phyloP scores from a whole-genome alignment of 2,888 invertebrate genomes.

The Ophioninae sp. region DNA sequence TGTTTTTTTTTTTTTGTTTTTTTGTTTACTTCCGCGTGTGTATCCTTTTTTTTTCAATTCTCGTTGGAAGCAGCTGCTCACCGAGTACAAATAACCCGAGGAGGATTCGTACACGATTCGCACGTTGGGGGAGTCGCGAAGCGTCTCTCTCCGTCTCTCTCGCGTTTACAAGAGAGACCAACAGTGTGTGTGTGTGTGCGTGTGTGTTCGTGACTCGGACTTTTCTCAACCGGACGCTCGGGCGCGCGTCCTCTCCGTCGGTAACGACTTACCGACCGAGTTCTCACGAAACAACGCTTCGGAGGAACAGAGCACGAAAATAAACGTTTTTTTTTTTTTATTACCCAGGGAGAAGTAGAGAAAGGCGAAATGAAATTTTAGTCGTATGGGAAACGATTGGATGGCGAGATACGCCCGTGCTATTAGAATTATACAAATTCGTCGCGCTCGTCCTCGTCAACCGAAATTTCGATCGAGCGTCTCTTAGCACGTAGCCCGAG shows the following conservation, averaged over 20 bases:
- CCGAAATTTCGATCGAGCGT: slow-evolving; percentile 16
- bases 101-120: neutral
- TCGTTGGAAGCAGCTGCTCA: neutral
- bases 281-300: neutral
- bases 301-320: slow-evolving; percentile 9
- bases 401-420: slow-evolving; percentile 60
- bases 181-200: too few relatives aligned
- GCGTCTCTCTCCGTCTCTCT: slow-evolving; percentile 69
- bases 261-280: slow-evolving; percentile 57
- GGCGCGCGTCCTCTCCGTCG: slow-evolving; percentile 25
- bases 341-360: neutral
- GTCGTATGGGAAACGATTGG: slow-evolving; percentile 66
- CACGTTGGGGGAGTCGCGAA: slow-evolving; percentile 45
- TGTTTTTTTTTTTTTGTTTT: neutral
- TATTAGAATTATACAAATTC: slow-evolving; percentile 41
- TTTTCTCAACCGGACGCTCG: slow-evolving; percentile 54
- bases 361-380: slow-evolving; percentile 48
- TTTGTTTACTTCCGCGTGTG: neutral
- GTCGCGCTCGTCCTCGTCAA: slow-evolving; percentile 40
- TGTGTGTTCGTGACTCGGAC: neutral
- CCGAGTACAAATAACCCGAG: neutral
- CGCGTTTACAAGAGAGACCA: slow-evolving; percentile 57
- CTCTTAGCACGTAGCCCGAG: slow-evolving; percentile 54
- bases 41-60: neutral
- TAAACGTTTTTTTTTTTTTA: too few relatives aligned